Evolutionary conservation across 1,140 invertebrate genomes (phyloP).

Genomic region (Ceratosolen fusciceps): DNA sequence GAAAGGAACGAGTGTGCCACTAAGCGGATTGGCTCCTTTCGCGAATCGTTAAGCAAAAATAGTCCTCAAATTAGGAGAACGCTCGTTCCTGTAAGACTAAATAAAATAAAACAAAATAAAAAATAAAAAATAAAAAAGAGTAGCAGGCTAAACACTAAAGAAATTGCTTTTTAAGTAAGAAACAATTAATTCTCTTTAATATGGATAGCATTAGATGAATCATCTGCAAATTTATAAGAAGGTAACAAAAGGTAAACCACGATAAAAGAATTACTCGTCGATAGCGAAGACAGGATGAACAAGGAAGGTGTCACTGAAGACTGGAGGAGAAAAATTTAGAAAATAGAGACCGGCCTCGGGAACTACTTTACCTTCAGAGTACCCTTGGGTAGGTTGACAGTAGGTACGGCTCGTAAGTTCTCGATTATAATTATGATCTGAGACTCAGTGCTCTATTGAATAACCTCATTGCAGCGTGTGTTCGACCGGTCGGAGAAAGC

Average conservation of each 20-base stretch:
- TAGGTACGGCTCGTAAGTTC: conserved; percentile 70
- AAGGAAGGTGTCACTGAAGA: conserved; percentile 4
- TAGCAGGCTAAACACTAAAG: background rate
- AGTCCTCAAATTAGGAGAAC: no score
- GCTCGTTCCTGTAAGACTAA: no score
- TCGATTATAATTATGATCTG: conserved; percentile 69
- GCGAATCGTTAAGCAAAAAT: no score
- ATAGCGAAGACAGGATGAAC: background rate
- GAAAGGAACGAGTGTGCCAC: no score
- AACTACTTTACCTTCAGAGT: conserved; percentile 72
- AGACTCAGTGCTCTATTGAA: conserved; percentile 70
- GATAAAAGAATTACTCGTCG: conserved; percentile 20
- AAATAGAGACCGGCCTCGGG: conserved; percentile 69
- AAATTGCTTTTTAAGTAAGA: background rate
- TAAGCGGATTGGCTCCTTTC: no score
- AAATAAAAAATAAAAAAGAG: no score
- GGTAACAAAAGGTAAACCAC: background rate
- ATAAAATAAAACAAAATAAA: no score
- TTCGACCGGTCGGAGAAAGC: conserved; percentile 48
- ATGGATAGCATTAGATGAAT: background rate
- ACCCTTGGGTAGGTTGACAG: conserved; percentile 70
- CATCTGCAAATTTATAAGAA: no score
- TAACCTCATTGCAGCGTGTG: conserved; percentile 61
- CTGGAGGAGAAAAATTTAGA: conserved; percentile 14
- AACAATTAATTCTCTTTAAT: background rate